Percentiles rank a stretch among this genome's conserved stretches.
Conservation (phyloP, 2,888 invertebrate species). For the Microctonus brassicae region DNA sequence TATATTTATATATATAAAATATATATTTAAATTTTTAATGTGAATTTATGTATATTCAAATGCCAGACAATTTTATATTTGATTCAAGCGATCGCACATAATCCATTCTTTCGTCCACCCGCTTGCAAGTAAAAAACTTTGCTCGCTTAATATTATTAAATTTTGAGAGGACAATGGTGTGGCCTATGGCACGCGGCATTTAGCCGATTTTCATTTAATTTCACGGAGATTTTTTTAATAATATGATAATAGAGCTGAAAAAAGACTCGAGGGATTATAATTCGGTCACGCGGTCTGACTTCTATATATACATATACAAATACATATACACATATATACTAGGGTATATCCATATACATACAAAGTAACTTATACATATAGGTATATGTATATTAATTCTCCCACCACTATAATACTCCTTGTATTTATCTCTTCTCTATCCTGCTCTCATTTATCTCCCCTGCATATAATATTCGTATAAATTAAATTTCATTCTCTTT, state of each 20-base stretch:
- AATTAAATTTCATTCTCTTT: slow-evolving; percentile 5
- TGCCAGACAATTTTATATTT: neutral
- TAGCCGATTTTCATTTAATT: slow-evolving; percentile 67
- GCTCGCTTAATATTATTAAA: slow-evolving; percentile 66
- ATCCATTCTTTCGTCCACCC: no score
- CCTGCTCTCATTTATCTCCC: slow-evolving; percentile 35
- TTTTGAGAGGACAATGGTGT: slow-evolving; percentile 61
- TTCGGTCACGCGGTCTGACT: slow-evolving; percentile 57
- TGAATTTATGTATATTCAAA: no score
- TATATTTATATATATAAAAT: no score
- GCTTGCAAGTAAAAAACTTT: slow-evolving; percentile 51
- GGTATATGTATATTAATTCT: slow-evolving; percentile 19
- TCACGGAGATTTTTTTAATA: slow-evolving; percentile 68
- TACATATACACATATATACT: slow-evolving; percentile 14
- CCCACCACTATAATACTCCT: slow-evolving; percentile 37
- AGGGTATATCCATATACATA: neutral
- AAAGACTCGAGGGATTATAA: slow-evolving; percentile 58
- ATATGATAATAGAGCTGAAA: slow-evolving; percentile 67
- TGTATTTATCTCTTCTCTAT: slow-evolving; percentile 39
- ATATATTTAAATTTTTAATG: no score
- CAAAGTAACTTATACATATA: no score
- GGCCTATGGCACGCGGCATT: slow-evolving; percentile 61
- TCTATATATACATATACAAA: slow-evolving; percentile 10
- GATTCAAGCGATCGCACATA: slow-evolving; percentile 1
- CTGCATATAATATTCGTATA: slow-evolving; percentile 6